A percentile compares a stretch with the other conserved stretches of the same genome.
Conservation (phyloP, 2,113 vertebrate genomes). For the Serilophus lunatus region DNA sequence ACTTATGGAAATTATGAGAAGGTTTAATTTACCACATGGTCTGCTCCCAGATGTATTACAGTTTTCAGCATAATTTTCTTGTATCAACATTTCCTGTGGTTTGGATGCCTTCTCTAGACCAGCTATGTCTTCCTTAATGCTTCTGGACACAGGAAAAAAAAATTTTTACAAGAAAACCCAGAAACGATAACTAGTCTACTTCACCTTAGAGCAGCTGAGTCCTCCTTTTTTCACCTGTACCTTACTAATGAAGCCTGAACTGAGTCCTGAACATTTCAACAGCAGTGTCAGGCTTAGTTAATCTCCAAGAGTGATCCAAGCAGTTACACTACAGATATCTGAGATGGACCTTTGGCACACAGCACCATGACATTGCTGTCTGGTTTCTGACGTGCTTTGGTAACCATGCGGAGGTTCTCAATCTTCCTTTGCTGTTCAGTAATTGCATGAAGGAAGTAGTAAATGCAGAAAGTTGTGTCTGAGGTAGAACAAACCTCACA, state of each 20-base stretch:
- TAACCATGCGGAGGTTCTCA: neutral
- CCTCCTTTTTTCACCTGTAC: neutral
- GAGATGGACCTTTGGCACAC: neutral
- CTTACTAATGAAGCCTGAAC: neutral
- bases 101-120: neutral
- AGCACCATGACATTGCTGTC: neutral
- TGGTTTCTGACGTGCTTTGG: neutral
- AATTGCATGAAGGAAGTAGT: neutral
- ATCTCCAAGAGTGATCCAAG: neutral
- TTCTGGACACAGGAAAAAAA: neutral
- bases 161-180: neutral
- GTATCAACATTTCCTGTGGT: neutral
- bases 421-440: neutral
- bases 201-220: neutral
- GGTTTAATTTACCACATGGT: conserved; percentile 46
- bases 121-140: neutral
- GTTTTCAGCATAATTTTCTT: neutral
- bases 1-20: neutral
- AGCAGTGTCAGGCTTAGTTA: fast-evolving
- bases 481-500: neutral
- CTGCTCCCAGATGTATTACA: neutral
- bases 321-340: neutral
- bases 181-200: neutral
- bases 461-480: neutral
- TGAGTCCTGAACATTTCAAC: neutral